Evolutionary conservation across 2,113 vertebrate species (phyloP), one percentile per base, ranked within the genome.

Genomic region (Leuciscus idus): DNA sequence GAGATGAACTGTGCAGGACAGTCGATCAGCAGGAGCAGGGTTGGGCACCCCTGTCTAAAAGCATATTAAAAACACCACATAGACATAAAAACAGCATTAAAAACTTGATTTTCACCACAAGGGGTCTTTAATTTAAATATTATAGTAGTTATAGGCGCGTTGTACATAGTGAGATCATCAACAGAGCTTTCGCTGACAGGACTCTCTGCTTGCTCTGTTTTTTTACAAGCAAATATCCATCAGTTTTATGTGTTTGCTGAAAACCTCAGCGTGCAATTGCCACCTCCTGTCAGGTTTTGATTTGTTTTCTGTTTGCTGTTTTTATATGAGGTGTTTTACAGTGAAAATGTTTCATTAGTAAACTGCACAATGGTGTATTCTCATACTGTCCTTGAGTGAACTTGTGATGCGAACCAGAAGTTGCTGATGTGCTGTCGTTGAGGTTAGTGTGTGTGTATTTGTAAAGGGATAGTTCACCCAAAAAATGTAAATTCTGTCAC

Each of bases 261-360:
- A 57, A 78, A 39, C 75, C 75, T 21, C 48, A 33, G 9, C 4
- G 2, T 55, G 52, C 1, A 9, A n/a, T 74, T 73, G 10, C 36
- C 21, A 43, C 21, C 2, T 11, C 19, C 66, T 86, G 23, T 17
- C 48, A 12, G 39, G 61, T n/a, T 59, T 15, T 17, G 39, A 19
- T 39, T 73, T 77, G 33, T 85, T 85, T 87, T 76, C 66, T 80
- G 70, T 48, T 50, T 50, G 48, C 15, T 6, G 50, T 17, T 52
- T 52, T 55, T 19, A 55, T 88, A 83, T 28, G 4, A n/a, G 11
- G 19, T 46, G 30, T 39, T 79, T 59, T 33, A 55, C 52, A 26
- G 17, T 21, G 46, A 30, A 50, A 77, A 77, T 10, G 33, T 68
- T 19, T 21, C 2, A 50, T 55, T 5, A 23, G 76, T 21, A 8